Evolutionary conservation across 2,797 vertebrate species (phyloP).

Genomic region (Sparidentex hasta): DNA sequence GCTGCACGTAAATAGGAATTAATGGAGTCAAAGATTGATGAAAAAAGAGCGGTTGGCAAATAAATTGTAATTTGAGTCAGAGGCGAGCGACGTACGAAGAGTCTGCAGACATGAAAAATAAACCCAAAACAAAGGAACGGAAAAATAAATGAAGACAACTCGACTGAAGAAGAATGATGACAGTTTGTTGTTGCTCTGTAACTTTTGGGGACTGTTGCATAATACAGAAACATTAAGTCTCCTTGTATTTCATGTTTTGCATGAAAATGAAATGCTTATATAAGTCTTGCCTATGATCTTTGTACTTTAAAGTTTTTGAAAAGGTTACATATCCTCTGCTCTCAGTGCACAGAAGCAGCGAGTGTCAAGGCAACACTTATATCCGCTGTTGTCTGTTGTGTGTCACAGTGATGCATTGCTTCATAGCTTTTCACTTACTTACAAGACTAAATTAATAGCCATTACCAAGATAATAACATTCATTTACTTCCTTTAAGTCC

Average conservation of each 20-base stretch:
- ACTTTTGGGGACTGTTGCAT: background rate
- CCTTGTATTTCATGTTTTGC: background rate
- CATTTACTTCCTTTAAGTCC: background rate
- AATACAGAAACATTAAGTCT: background rate
- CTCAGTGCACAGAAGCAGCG: background rate
- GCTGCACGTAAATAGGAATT: constrained; percentile 40
- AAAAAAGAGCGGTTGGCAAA: constrained; percentile 29
- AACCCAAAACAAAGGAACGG: background rate
- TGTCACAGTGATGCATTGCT: background rate
- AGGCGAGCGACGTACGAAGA: constrained; percentile 9
- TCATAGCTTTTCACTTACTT: background rate
- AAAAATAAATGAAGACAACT: background rate
- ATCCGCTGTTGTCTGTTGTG: background rate
- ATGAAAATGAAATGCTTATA: background rate
- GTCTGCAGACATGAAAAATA: constrained; percentile 28
- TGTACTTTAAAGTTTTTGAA: background rate
- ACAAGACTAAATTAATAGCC: constrained; percentile 3
- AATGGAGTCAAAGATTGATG: constrained; percentile 52
- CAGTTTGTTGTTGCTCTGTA: background rate
- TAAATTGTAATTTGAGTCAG: constrained; percentile 42
- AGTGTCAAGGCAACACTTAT: background rate
- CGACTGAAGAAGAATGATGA: background rate
- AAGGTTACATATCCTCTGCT: background rate
- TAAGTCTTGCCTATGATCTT: background rate
- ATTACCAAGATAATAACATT: constrained; percentile 8